Percentiles rank a stretch among this genome's conserved stretches.
phyloP scores from a whole-genome alignment of 1,140 invertebrate genomes.

The Drosophila ironensis region DNA sequence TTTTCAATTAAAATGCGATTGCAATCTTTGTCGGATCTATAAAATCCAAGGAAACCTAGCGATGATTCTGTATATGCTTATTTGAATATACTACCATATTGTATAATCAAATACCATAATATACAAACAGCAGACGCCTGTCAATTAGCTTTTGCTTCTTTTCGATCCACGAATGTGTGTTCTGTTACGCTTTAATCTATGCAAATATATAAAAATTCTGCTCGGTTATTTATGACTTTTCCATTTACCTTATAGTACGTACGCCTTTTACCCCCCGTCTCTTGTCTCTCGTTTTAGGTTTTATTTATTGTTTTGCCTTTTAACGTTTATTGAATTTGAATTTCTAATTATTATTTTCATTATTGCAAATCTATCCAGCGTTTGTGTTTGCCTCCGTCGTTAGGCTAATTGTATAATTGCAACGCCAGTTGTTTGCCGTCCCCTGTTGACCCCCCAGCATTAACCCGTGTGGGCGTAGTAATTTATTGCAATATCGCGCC shows the following conservation, averaged over 20 bases:
- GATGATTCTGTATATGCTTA: too few relatives aligned
- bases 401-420: slow-evolving; percentile 44
- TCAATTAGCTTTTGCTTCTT: neutral
- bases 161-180: neutral
- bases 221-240: slow-evolving; percentile 39
- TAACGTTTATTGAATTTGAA: slow-evolving; percentile 64
- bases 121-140: too few relatives aligned
- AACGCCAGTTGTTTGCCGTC: slow-evolving; percentile 8
- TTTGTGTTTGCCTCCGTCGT: neutral
- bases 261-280: slow-evolving; percentile 19
- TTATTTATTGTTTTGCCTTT: slow-evolving; percentile 57
- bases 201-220: slow-evolving; percentile 26
- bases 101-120: too few relatives aligned
- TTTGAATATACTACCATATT: too few relatives aligned
- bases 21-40: too few relatives aligned
- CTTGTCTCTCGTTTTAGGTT: slow-evolving; percentile 2
- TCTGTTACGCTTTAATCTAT: slow-evolving; percentile 46
- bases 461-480: slow-evolving; percentile 36
- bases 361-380: slow-evolving; percentile 21
- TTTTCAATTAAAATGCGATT: too few relatives aligned
- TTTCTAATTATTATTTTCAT: slow-evolving; percentile 62
- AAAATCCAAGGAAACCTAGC: too few relatives aligned
- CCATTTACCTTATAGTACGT: slow-evolving; percentile 38
- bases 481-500: slow-evolving; percentile 36
- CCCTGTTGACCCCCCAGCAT: slow-evolving; percentile 19